Evolutionary conservation across 2,113 vertebrate genomes (phyloP).

Genomic region (Jacana jacana): DNA sequence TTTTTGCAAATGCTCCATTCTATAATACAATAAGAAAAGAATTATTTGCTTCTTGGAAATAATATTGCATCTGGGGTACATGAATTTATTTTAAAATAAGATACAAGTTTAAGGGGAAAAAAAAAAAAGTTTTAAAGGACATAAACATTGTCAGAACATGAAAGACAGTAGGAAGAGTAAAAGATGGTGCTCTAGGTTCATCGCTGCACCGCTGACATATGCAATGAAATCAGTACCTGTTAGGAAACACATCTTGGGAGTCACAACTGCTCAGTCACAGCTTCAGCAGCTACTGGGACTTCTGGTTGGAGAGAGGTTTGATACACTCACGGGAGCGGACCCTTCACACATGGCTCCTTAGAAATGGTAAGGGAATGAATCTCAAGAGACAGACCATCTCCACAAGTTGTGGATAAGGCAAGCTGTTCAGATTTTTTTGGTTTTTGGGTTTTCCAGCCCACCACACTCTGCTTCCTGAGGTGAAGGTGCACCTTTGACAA

Average conservation of each 20-base stretch:
- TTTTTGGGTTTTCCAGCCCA: neutral
- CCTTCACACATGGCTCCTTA: neutral
- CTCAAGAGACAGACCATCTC: neutral
- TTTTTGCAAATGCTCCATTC: neutral
- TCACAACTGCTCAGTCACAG: neutral
- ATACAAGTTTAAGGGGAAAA: neutral
- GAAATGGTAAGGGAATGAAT: neutral
- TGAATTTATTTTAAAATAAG: neutral
- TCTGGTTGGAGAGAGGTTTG: neutral
- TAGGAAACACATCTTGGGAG: neutral
- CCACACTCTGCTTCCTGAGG: neutral
- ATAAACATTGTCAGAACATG: neutral
- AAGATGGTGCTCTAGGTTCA: neutral
- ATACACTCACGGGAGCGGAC: neutral
- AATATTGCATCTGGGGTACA: neutral
- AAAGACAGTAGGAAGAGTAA: neutral
- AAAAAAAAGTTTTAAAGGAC: neutral
- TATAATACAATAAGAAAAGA: neutral
- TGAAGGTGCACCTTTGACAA: neutral
- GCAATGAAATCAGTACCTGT: neutral
- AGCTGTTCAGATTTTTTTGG: neutral
- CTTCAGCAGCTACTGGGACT: neutral
- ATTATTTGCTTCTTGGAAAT: neutral
- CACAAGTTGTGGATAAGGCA: neutral
- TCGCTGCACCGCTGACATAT: neutral